Evolutionary conservation across 64 coral and sea anemone genomes (phyloP), one percentile per base, ranked within the genome.

Genomic region (Cladopsammia gracilis): DNA sequence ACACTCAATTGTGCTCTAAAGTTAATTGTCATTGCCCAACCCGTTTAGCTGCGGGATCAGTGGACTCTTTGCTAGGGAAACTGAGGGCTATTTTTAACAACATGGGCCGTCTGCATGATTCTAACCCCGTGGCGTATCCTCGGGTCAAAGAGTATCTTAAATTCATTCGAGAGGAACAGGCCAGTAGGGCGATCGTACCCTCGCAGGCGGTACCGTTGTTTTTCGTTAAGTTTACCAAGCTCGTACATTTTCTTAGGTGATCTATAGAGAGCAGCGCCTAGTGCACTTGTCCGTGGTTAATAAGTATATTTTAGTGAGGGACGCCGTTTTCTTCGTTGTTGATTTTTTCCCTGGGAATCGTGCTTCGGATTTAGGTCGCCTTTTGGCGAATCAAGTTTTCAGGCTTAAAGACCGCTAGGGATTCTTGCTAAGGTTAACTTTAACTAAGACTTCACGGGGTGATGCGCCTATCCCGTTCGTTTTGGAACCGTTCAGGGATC

Each of bases 271-370:
- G n/a, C 50, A 45, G 48, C 19, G 10, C 62, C 3, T n/a, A n/a
- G n/a, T n/a, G n/a, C 18, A 60, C 59, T 62, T 70, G 11, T 79
- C 88, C 7, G 58, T 53, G 3, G 75, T 60, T 19, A 45, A 79
- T 13, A 88, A 88, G 53, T 93, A 88, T 79, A 80, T 93, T 43
- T 80, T 87, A n/a, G 91, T 88, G 4, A 87, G 92, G 24, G 92
- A 80, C 68, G 52, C 81, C 0, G 43, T 51, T 13, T 86, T 93
- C 45, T 87, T 93, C 19, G 75, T 93, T 62, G 69, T 73, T 5
- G 92, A 87, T 72, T 90, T 93, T 93, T 93, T 48, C 70, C 88
- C 92, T 19, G 75, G 92, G 65, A 72, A 88, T 69, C 72, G 91
- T 8, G 72, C 83, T 44, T 34, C 72, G 12, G 83, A 93, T 87